These are phyloP conservation scores for Macaca mulatta DNA, from an alignment of 2,113 vertebrate species.

Conservation along the genomic window DNA sequence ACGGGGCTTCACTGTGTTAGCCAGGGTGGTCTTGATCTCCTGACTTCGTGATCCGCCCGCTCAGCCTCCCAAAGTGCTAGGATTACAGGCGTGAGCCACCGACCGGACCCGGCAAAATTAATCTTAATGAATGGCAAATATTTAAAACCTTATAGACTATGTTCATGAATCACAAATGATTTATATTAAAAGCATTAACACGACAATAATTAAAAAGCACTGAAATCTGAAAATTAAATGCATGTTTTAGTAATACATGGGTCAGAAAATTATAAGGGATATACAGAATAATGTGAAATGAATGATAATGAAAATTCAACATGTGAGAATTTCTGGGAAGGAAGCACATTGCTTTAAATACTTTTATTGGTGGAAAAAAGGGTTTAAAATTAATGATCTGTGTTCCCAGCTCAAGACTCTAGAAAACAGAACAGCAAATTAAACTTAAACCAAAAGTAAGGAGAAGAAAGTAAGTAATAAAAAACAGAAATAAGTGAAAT, in stretches of 20 bases:
- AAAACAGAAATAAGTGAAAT: neutral
- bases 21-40: too few relatives aligned
- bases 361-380: neutral
- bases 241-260: neutral
- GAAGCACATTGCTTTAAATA: neutral
- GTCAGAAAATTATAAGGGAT: neutral
- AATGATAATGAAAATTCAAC: neutral
- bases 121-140: neutral
- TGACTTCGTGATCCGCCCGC: too few relatives aligned
- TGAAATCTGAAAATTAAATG: neutral
- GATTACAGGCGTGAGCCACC: too few relatives aligned
- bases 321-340: neutral
- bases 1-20: too few relatives aligned
- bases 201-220: neutral
- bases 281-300: neutral
- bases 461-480: neutral
- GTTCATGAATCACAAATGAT: neutral
- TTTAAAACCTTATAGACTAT: neutral
- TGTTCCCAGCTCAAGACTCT: neutral
- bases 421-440: neutral
- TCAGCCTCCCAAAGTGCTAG: too few relatives aligned
- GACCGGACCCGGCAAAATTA: neutral
- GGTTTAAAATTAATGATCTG: neutral
- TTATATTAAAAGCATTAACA: neutral
- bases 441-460: neutral